Evolutionary conservation across 1,140 invertebrate genomes (phyloP), one percentile per base, ranked within the genome.

Genomic region (Drosophila persimilis): DNA sequence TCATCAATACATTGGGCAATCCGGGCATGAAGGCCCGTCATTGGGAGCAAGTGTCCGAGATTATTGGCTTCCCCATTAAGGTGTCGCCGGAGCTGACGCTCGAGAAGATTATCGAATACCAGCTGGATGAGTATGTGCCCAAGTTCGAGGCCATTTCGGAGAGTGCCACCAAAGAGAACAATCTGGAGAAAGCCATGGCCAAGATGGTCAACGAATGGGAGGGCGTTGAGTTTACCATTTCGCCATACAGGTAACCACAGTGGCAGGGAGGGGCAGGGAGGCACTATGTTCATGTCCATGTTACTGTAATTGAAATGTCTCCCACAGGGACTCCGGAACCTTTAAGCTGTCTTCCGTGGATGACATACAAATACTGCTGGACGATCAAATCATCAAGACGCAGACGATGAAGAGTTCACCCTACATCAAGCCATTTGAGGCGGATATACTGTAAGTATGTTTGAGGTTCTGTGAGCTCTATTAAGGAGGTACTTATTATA

Each of bases 341-440:
- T 96, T 95, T 74, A 97, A 99, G 71, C 92, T 99, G 64, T 96
- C 97, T 1, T 95, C 96, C 59, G 94, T 99, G 2, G 98, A 99
- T 92, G 97, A 99, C 77, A 98, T 99, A 89, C 98, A 99, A 92
- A 92, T 98, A n/a, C 91, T 98, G 39, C 91, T 99, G 17, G 98
- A 99, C 92, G 98, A 99, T 92, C 98, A 99, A 91, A 96, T 99
- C 70, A 96, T 99, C 6, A 99, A 99, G 92, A 97, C 97, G 13
- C 97, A 99, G 92, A 99, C 98, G 1, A 99, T 99, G 97, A 96
- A 98, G 91, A 98, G 97, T 83, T 99, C 98, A 9, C 96, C 98
- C 1, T 99, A 98, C 86, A 98, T 99, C 62, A 98, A 98, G 90
- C 98, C 98, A 1, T 99, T 99, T 91, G 97, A 96, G 90, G 94